These are phyloP conservation scores for Ostrea edulis DNA, from an alignment of 1,140 invertebrate species.

Conservation along the genomic window DNA sequence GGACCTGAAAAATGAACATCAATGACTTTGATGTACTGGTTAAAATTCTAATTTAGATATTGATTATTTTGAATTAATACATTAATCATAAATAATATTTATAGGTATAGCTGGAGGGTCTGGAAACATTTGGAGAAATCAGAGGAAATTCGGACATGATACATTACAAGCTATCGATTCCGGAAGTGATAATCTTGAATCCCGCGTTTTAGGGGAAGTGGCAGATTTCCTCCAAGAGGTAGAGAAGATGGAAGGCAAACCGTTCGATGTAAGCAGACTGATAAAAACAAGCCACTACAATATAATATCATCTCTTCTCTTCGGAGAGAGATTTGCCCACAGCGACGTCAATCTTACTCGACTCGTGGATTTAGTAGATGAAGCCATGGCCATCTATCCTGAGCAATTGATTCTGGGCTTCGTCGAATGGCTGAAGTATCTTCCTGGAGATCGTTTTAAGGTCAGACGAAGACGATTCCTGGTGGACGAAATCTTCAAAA, in stretches of 20 bases:
- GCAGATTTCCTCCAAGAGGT: not conserved
- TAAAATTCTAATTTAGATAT: no score
- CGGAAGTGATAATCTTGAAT: not conserved
- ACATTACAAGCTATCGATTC: not conserved
- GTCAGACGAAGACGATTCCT: not conserved
- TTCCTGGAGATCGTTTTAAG: not conserved
- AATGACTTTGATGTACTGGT: no score
- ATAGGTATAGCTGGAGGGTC: not conserved
- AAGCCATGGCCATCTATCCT: not conserved
- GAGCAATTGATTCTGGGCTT: not conserved
- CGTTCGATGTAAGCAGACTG: not conserved
- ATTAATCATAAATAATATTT: not conserved
- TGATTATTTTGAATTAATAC: no score
- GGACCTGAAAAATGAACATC: no score
- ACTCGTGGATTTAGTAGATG: not conserved
- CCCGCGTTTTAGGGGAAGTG: not conserved
- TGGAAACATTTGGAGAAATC: not conserved
- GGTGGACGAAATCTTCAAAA: conserved; percentile 1
- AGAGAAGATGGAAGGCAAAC: not conserved
- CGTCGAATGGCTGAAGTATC: conserved; percentile 9
- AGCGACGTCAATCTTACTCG: not conserved
- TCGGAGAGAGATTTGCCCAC: not conserved
- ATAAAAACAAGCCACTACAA: conserved; percentile 12
- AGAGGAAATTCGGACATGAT: not conserved
- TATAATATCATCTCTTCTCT: not conserved